A percentile compares a stretch with the other conserved stretches of the same genome.
Conservation (phyloP, 2,888 invertebrate species). For the Plagodis dolabraria region DNA sequence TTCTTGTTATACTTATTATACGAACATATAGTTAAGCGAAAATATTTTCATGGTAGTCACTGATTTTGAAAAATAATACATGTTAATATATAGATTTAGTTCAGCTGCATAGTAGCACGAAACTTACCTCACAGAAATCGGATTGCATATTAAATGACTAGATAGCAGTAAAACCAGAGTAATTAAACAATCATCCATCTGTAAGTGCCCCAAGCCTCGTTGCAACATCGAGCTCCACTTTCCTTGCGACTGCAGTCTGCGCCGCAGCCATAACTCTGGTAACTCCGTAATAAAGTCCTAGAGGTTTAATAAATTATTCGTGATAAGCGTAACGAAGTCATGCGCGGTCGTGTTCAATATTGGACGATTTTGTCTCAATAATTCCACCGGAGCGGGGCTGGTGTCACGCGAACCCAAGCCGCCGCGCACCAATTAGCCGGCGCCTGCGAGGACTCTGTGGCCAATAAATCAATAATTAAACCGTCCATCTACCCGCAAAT, state of each 20-base stretch:
- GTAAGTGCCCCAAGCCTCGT: slow-evolving; percentile 28
- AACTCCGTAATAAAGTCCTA: slow-evolving; percentile 27
- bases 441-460: slow-evolving; percentile 61
- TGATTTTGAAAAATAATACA: too few species aligned
- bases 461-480: slow-evolving; percentile 84
- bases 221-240: slow-evolving; percentile 26
- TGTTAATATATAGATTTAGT: too few species aligned
- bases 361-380: slow-evolving; percentile 77
- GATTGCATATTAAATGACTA: slow-evolving; percentile 26
- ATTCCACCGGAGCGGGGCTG: slow-evolving; percentile 57
- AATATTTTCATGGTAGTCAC: too few species aligned
- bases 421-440: slow-evolving; percentile 75
- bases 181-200: slow-evolving; percentile 41
- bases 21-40: too few species aligned
- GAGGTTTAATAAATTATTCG: slow-evolving; percentile 34
- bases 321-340: slow-evolving; percentile 70
- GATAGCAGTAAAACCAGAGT: slow-evolving; percentile 30
- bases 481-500: slow-evolving; percentile 80
- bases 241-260: slow-evolving; percentile 4
- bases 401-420: slow-evolving; percentile 78
- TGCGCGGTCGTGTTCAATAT: slow-evolving; percentile 68
- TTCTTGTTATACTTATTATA: not conserved
- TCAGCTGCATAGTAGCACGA: not conserved
- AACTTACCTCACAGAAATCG: not conserved
- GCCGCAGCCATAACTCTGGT: slow-evolving; percentile 21